Conservation (phyloP, 2,888 invertebrate genomes). For the Diploptera punctata region DNA sequence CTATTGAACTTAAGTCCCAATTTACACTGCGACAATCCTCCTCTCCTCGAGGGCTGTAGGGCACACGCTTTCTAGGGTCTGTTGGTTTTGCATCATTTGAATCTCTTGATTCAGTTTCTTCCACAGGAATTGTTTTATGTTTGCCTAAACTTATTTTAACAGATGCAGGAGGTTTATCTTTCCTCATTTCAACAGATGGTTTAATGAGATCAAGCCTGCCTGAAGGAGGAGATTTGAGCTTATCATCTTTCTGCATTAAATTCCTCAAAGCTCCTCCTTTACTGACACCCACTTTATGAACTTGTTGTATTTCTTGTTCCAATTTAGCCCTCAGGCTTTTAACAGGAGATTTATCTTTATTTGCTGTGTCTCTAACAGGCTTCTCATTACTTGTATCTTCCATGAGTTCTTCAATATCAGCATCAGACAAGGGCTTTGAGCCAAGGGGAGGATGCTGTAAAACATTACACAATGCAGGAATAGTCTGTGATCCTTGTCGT, state of each 20-base stretch:
- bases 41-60: background rate
- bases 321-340: slow-evolving; percentile 36
- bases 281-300: slow-evolving; percentile 42
- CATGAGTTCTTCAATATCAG: slow-evolving; percentile 19
- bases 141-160: too few species aligned
- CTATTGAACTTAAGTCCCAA: background rate
- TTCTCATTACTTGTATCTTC: slow-evolving; percentile 1
- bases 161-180: background rate
- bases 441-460: slow-evolving; percentile 4
- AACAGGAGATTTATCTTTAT: background rate
- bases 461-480: slow-evolving; percentile 11
- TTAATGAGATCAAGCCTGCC: background rate
- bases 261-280: slow-evolving; percentile 38
- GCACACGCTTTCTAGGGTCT: background rate
- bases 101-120: too few species aligned
- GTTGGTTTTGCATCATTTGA: background rate
- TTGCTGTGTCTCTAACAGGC: background rate
- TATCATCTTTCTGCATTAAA: slow-evolving; percentile 34
- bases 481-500: background rate
- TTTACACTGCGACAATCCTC: background rate
- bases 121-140: too few species aligned
- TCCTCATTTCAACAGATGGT: background rate
- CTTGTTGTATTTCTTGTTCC: slow-evolving; percentile 39
- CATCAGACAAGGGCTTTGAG: slow-evolving; percentile 21
- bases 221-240: slow-evolving; percentile 22